phyloP scores from a whole-genome alignment of 2,888 invertebrate genomes.

The Sinohyriopsis cumingii region DNA sequence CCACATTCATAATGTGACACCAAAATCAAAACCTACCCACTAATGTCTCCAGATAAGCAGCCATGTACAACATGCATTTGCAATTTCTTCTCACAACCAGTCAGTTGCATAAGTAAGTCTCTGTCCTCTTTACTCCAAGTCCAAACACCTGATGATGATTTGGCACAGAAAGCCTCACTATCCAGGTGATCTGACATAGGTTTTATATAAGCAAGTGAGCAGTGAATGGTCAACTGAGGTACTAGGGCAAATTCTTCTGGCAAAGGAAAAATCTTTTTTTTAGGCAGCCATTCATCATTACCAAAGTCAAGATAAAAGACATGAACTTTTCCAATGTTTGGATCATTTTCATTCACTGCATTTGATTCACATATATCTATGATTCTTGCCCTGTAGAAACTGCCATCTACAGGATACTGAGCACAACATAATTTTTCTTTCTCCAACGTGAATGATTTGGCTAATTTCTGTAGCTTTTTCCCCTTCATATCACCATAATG shows the following conservation, averaged over 20 bases:
- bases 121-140: constrained; percentile 33
- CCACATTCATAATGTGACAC: no score
- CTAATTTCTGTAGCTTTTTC: constrained; percentile 37
- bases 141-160: not conserved
- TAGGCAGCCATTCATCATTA: constrained; percentile 81
- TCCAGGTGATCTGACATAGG: constrained; percentile 23
- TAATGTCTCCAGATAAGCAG: constrained; percentile 12
- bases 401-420: constrained; percentile 83
- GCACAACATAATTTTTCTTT: constrained; percentile 87
- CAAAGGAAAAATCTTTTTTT: constrained; percentile 79
- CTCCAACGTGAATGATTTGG: constrained; percentile 31
- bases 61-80: constrained; percentile 43
- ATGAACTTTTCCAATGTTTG: constrained; percentile 28
- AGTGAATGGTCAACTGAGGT: constrained; percentile 88
- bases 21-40: constrained; percentile 20
- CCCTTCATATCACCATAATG: constrained; percentile 38
- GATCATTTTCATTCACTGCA: constrained; percentile 3
- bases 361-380: no score
- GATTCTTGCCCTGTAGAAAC: constrained; percentile 80
- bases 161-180: not conserved
- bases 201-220: constrained; percentile 79
- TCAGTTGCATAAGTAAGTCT: constrained; percentile 27
- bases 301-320: constrained; percentile 92
- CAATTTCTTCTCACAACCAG: constrained; percentile 38
- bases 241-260: constrained; percentile 82